Base-by-base conservation (phyloP, 2,113 vertebrate species). In the Larimichthys polyactis region DNA sequence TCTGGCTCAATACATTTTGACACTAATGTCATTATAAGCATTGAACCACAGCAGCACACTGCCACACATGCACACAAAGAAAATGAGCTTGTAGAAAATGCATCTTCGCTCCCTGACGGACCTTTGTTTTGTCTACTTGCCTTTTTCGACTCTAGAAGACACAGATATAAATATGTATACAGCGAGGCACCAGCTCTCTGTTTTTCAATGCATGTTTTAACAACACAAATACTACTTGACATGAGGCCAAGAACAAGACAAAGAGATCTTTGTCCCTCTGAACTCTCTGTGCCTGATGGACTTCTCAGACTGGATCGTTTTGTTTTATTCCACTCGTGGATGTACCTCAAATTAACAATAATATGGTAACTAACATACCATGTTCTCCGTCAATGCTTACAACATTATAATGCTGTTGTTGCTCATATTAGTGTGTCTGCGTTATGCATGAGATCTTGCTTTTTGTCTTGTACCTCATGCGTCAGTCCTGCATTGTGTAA, bases 81-180 rank as follows among this genome's bases (percentile, higher is more conserved):
- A 17, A 57, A 77, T 62, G 0, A 59, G 55, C 49, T 5, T 65
- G 14, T 27, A 46, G 27, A 79, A 72, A 59, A 20, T 11, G 48
- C 16, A 11, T 43, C 48, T 49, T 65, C 44, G 24, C 63, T n/a
- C 62, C 12, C 55, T 66, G 66, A 70, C 66, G 52, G n/a, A 19
- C 49, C 59, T 80, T 74, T 73, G 57, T 75, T 85, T 76, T 48
- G 24, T 80, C 62, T 40, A 17, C 54, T 75, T 81, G 68, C 24
- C 48, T 36, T 72, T 72, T 70, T 71, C 64, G 66, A 66, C 57
- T 64, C 15, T 40, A 20, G 24, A 81, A 64, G 74, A 83, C 72
- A 79, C 60, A 54, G 46, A 49, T 78, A 59, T 83, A 65, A 86
- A 82, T 75, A 82, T 83, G 73, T 11, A 76, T 79, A 40, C n/a